A percentile compares a stretch with the other conserved stretches of the same genome.
Conservation (phyloP, 2,113 vertebrate genomes). For the Bubo scandiacus region DNA sequence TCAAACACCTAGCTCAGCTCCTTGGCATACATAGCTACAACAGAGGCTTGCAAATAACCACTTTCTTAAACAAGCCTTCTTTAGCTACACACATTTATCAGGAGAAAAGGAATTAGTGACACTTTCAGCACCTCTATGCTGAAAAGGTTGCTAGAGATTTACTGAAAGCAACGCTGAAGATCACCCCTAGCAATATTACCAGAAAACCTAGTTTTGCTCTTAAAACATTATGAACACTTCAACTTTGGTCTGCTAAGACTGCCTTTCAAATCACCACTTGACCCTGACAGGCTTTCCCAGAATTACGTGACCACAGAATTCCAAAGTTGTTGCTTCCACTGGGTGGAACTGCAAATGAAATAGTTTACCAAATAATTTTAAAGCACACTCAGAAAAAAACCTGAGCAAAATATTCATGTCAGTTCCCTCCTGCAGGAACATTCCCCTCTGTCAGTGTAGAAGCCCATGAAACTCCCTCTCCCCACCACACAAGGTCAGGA, state of each 20-base stretch:
- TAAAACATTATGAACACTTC: not conserved
- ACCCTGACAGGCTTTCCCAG: not conserved
- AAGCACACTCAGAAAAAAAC: not conserved
- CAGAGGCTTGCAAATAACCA: not conserved
- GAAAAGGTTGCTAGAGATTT: not conserved
- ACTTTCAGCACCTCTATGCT: not conserved
- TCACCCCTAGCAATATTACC: not conserved
- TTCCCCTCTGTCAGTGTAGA: not conserved
- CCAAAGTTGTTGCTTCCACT: not conserved
- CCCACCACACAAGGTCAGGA: not conserved
- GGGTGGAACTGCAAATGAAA: not conserved
- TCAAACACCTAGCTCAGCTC: not conserved
- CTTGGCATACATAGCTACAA: not conserved
- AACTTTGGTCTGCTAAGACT: not conserved
- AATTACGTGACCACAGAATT: not conserved
- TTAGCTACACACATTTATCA: not conserved
- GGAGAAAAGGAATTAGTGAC: not conserved
- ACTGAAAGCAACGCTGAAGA: not conserved
- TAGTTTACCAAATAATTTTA: not conserved
- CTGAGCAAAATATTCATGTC: not conserved
- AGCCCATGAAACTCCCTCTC: not conserved
- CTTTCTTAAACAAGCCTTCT: not conserved
- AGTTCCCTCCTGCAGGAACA: not conserved
- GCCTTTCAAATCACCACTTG: not conserved
- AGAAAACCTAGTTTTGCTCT: not conserved